Base-by-base conservation (phyloP, 2,888 invertebrate genomes). In the Hypomecis atomaria region DNA sequence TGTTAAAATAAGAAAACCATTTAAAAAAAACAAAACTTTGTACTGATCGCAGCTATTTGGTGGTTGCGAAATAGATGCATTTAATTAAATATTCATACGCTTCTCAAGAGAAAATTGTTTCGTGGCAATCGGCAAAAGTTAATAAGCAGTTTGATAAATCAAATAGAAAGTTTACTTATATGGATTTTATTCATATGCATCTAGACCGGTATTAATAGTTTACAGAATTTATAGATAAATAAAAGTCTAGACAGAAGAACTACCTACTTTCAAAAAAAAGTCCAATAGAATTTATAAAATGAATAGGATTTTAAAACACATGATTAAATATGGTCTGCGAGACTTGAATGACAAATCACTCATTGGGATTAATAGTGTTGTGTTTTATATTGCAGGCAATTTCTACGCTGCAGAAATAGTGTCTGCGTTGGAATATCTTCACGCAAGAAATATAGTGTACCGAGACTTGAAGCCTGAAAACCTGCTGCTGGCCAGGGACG, bases 361-460 rank as follows among this genome's bases (percentile, higher is more conserved):
- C 23, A 23, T 2, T 23, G 23, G 7, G 4, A 38, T 38, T 38
- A 38, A 38, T 38, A 38, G 9, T 9, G 6, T 38, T 38, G 38
- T 38, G 38, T 8, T 9, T 38, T 38, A 38, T 38, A 38, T 79
- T 72, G 37, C 87, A 95, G 95, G 96, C 67, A 97, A 97, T 83
- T 99, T 99, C 90, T 99, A 98, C 90, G 96, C 98, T 4, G 95
- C 98, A 55, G 99, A 99, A 94, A 98, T 99, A 75, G 96, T 99
- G 36, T 96, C 96, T 65, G 99, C 99, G 0, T 88, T 99, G 76
- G 98, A 99, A 84, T 99, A 99, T 85, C 94, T 99, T 47, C 99
- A 99, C 90, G 94, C 96, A 43, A 95, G 96, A 75, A 96, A 95
- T 83, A 97, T 98, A 70, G 98, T 98, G 38, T 98, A 98, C 89